A percentile compares a stretch with the other conserved stretches of the same genome.
These are phyloP conservation scores for Cephonodes hylas DNA, from an alignment of 2,888 invertebrate genomes.

Conservation along the genomic window DNA sequence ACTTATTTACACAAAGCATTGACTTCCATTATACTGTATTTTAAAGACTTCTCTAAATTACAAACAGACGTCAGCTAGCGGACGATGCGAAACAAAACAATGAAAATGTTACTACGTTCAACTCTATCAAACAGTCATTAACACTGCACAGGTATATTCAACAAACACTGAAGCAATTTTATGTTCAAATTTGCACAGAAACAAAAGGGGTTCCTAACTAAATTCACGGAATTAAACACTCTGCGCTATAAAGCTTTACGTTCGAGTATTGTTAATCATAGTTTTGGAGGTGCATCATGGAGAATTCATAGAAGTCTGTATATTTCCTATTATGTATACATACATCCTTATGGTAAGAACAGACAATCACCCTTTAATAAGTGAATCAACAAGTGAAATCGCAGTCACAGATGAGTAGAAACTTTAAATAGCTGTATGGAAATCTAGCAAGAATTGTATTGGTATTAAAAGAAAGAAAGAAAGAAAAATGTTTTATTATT, in stretches of 20 bases:
- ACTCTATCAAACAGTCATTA: constrained; percentile 43
- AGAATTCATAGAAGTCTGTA: background rate
- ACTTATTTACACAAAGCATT: no score
- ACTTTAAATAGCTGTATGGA: no score
- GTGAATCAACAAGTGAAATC: background rate
- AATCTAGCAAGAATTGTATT: no score
- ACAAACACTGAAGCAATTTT: constrained; percentile 38
- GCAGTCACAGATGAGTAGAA: background rate
- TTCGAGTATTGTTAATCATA: background rate
- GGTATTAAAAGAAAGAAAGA: no score
- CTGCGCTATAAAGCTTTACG: background rate
- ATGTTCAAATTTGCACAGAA: constrained; percentile 21
- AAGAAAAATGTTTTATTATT: no score
- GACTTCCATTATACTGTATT: background rate
- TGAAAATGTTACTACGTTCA: constrained; percentile 25
- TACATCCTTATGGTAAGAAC: background rate
- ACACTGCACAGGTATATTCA: constrained; percentile 31
- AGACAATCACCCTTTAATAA: background rate
- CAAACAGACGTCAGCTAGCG: constrained; percentile 1
- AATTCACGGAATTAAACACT: constrained; percentile 22
- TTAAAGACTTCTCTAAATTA: background rate
- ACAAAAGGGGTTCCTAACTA: constrained; percentile 27
- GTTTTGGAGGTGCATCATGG: background rate
- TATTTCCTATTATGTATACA: no score
- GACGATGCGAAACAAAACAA: constrained; percentile 27